Conservation (phyloP, 2,888 invertebrate species). For the Drosophila helvetica region DNA sequence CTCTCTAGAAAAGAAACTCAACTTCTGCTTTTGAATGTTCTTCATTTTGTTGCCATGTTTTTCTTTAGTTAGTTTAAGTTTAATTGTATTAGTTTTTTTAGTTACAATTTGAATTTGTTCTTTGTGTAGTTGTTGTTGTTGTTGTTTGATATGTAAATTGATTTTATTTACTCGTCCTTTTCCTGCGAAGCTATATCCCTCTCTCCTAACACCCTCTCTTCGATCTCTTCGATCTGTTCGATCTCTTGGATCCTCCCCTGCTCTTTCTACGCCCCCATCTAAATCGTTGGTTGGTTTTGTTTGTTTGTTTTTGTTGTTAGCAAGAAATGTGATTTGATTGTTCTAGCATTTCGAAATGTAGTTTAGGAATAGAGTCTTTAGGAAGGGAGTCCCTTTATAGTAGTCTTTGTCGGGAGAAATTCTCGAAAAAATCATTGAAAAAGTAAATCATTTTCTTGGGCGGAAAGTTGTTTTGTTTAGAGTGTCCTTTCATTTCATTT, state of each 20-base stretch:
- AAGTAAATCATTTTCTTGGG: conserved; percentile 52
- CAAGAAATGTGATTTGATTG: conserved; percentile 78
- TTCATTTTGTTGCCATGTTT: conserved; percentile 28
- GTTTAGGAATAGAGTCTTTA: conserved; percentile 56
- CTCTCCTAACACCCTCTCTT: conserved; percentile 24
- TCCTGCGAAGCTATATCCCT: conserved; percentile 12
- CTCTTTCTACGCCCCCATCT: conserved; percentile 36
- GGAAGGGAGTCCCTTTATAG: conserved; percentile 35
- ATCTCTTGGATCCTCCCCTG: conserved; percentile 26
- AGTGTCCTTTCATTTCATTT: conserved; percentile 52
- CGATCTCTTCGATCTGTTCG: conserved; percentile 26
- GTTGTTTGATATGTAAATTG: conserved; percentile 79
- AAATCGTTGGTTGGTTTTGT: conserved; percentile 30
- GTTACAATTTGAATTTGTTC: conserved; percentile 58
- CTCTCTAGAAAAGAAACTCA: conserved; percentile 28
- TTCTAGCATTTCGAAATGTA: conserved; percentile 76
- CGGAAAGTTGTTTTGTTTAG: conserved; percentile 67
- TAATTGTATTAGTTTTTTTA: conserved; percentile 59
- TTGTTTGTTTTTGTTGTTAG: conserved; percentile 24
- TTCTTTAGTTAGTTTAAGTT: conserved; percentile 40
- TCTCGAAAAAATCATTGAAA: conserved; percentile 13
- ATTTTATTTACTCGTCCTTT: conserved; percentile 64
- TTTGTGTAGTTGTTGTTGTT: conserved; percentile 27
- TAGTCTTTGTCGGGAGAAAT: conserved; percentile 63
- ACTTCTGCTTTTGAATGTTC: conserved; percentile 25